phyloP scores from a whole-genome alignment of 2,888 invertebrate genomes.

The Eulithis prunata region DNA sequence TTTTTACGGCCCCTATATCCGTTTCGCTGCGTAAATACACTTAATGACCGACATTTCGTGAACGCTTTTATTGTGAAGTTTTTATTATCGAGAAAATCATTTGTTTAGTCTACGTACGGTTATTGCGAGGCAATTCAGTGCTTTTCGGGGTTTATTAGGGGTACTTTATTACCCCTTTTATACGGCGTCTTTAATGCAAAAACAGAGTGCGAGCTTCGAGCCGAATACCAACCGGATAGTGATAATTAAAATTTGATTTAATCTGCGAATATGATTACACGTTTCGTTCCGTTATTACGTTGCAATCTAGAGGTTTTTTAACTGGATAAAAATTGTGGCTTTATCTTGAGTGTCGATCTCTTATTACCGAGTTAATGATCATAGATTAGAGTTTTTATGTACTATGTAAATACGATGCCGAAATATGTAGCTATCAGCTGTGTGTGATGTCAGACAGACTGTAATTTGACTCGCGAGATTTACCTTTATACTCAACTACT shows the following conservation, averaged over 20 bases:
- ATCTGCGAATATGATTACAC: conserved; percentile 71
- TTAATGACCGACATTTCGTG: conserved; percentile 83
- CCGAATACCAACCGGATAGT: conserved; percentile 60
- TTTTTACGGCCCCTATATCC: conserved; percentile 81
- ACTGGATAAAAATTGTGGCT: conserved; percentile 53
- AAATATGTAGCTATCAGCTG: conserved; percentile 40
- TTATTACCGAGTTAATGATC: conserved; percentile 58
- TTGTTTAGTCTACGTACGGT: conserved; percentile 83
- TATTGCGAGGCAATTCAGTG: conserved; percentile 73
- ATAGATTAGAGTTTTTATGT: conserved; percentile 55
- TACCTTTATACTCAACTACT: conserved; percentile 51
- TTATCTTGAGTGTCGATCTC: conserved; percentile 61
- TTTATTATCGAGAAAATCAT: conserved; percentile 82
- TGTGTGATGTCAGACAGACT: conserved; percentile 39
- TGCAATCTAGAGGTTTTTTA: conserved; percentile 57
- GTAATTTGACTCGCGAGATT: conserved; percentile 53
- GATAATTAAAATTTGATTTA: conserved; percentile 75
- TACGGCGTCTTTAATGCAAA: conserved; percentile 64
- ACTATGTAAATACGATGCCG: conserved; percentile 45
- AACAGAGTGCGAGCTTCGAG: conserved; percentile 63
- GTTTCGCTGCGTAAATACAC: conserved; percentile 82
- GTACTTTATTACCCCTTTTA: conserved; percentile 77
- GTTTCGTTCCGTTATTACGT: conserved; percentile 60
- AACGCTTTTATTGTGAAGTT: conserved; percentile 82
- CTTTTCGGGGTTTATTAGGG: conserved; percentile 81